phyloP scores from a whole-genome alignment of 2,113 vertebrate genomes.

The Todiramphus chloris region DNA sequence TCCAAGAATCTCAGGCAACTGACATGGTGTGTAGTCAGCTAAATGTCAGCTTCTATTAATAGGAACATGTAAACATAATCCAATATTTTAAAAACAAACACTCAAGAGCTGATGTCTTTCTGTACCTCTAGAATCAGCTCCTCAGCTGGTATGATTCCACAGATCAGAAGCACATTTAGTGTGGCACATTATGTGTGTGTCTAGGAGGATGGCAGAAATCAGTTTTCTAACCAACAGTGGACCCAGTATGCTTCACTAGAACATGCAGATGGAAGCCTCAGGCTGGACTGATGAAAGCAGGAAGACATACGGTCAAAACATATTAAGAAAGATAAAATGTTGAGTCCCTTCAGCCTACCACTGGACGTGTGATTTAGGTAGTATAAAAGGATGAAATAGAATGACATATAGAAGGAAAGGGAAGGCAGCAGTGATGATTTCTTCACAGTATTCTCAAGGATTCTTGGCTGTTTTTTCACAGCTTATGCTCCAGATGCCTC shows the following conservation, averaged over 20 bases:
- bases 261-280: not conserved
- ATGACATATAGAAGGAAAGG: not conserved
- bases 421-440: not conserved
- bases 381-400: not conserved
- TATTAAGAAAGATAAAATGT: not conserved
- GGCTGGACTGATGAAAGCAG: not conserved
- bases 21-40: slow-evolving; percentile 22
- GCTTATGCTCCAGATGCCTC: not conserved
- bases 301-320: not conserved
- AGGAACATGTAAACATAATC: slow-evolving; percentile 42
- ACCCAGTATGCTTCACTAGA: not conserved
- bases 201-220: not conserved
- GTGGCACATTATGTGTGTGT: not conserved
- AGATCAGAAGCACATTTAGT: rapidly evolving
- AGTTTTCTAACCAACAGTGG: not conserved
- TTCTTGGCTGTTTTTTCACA: not conserved
- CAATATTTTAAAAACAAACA: slow-evolving; percentile 57
- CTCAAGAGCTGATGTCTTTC: not conserved
- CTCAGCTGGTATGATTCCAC: not conserved
- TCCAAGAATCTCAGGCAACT: slow-evolving; percentile 1
- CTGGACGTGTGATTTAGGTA: not conserved
- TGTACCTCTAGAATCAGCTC: not conserved
- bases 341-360: not conserved
- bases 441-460: not conserved
- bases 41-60: slow-evolving; percentile 42